Evolutionary conservation across 2,888 invertebrate genomes (phyloP), one percentile per base, ranked within the genome.

Genomic region (Diarsia dahlii): DNA sequence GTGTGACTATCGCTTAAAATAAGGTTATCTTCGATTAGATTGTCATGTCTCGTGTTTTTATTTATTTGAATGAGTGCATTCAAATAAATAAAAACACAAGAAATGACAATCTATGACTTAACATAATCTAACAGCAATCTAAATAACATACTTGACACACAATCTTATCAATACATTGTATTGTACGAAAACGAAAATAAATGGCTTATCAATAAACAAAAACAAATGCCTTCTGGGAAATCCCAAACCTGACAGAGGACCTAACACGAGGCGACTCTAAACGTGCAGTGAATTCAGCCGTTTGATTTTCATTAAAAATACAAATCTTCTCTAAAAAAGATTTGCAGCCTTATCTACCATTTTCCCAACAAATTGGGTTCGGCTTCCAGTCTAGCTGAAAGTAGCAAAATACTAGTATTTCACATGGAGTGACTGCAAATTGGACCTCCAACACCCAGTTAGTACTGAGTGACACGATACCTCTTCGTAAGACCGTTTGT

Each of bases 71-170:
- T 60, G 39, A 0, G 8, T 8, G 8, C 39, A 60, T 46, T 12
- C 10, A 70, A 72, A 72, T 18, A 54, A 69, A 78, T 52, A 65
- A 34, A 76, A 76, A 70, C 12, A 65, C 8, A 50, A 63, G 45
- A 69, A 15, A 64, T 15, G 18, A 64, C 50, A 81, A 75, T 68
- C 52, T 81, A 76, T 80, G 76, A 70, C 46, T 48, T 70, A 66
- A 79, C 28, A 58, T 60, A 64, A 80, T 75, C 54, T 45, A 13
- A 50, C 23, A 23, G 1, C 20, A 48, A 80, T 80, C 48, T 39
- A 62, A 81, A 81, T 70, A 71, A 81, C 39, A 76, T 34, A 56
- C 52, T 70, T 81, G 69, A 65, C 69, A 65, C 23, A 56, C 60
- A 66, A 71, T 67, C 45, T 62, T 80, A 71, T 80, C 82, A 66